phyloP scores from a whole-genome alignment of 2,113 vertebrate species.

The Semnopithecus entellus region DNA sequence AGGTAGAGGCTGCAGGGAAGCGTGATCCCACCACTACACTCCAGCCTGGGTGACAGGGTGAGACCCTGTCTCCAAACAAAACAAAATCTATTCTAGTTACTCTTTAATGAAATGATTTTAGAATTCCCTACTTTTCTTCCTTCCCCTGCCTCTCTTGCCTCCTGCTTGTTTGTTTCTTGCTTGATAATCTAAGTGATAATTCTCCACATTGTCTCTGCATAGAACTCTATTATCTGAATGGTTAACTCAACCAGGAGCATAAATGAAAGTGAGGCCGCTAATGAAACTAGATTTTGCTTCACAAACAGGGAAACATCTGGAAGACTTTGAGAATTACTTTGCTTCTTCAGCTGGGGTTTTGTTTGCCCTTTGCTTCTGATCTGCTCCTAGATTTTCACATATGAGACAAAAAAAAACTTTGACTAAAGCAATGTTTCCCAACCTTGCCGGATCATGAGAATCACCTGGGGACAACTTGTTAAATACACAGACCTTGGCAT shows the following conservation, averaged over 20 bases:
- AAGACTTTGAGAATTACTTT: slow-evolving; percentile 56
- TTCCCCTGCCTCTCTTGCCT: neutral
- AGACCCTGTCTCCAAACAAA: too few species aligned
- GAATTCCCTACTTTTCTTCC: neutral
- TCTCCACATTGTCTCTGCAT: neutral
- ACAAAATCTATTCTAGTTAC: neutral
- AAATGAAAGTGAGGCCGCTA: neutral
- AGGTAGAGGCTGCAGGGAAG: too few species aligned
- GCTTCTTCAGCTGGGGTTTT: slow-evolving; percentile 64
- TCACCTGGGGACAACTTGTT: slow-evolving; percentile 2
- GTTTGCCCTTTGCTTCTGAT: slow-evolving; percentile 74
- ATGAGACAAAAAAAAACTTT: slow-evolving; percentile 27
- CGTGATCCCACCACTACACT: too few species aligned
- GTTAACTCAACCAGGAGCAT: neutral
- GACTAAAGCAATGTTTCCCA: slow-evolving; percentile 46
- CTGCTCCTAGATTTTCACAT: slow-evolving; percentile 57
- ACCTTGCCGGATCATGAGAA: neutral
- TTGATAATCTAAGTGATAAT: neutral
- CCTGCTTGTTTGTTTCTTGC: neutral
- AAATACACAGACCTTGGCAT: slow-evolving; percentile 29
- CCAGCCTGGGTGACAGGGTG: too few species aligned
- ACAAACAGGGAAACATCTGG: slow-evolving; percentile 68
- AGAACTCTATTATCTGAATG: neutral
- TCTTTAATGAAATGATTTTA: neutral
- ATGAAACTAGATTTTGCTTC: slow-evolving; percentile 12